phyloP scores from a whole-genome alignment of 2,113 vertebrate genomes.

The Athene cunicularia region DNA sequence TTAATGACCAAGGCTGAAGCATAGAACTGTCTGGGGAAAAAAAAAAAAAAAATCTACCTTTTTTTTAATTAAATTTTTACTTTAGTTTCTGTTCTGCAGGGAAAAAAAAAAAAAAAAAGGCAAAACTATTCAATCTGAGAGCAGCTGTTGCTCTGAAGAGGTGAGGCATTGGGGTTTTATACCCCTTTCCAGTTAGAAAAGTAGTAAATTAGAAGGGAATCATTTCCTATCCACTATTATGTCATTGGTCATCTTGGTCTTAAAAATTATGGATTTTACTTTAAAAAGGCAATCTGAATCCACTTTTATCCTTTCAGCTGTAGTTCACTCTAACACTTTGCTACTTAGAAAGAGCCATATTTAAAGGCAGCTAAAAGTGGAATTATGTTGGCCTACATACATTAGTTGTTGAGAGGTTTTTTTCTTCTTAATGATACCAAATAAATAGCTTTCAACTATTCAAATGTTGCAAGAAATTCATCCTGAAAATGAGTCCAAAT shows the following conservation, averaged over 20 bases:
- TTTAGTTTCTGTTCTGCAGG: background rate
- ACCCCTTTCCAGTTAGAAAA: background rate
- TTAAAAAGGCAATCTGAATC: background rate
- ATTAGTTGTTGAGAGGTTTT: background rate
- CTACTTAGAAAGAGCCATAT: background rate
- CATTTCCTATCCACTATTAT: background rate
- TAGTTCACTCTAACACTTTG: background rate
- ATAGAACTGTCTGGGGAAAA: rapidly evolving
- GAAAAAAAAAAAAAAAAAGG: background rate
- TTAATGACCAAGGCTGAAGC: background rate
- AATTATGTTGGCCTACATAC: background rate
- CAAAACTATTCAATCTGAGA: background rate
- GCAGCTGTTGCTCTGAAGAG: background rate
- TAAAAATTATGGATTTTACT: background rate
- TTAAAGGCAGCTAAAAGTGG: background rate
- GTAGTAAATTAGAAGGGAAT: background rate
- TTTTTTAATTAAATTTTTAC: background rate
- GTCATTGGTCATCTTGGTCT: background rate
- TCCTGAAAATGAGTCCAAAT: constrained; percentile 1
- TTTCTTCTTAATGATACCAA: background rate
- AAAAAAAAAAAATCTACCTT: background rate
- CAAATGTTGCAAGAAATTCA: background rate
- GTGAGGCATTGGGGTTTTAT: too few species aligned
- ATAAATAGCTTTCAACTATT: background rate
- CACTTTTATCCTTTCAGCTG: background rate